Percentiles rank a stretch among this genome's conserved stretches.
These are phyloP conservation scores for Bombus consobrinus DNA, from an alignment of 1,140 invertebrate genomes.

Conservation along the genomic window DNA sequence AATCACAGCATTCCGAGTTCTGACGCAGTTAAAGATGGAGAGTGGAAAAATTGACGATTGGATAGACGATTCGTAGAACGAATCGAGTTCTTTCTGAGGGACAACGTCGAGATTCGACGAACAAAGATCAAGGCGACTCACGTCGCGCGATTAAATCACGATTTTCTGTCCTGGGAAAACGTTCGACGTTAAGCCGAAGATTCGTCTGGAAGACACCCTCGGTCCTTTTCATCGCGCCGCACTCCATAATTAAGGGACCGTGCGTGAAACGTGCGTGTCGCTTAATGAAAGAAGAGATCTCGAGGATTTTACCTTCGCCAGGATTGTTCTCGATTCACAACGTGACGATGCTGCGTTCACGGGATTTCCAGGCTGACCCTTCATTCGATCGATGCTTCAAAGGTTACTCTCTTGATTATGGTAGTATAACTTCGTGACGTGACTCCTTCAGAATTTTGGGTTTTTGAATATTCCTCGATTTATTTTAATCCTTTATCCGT, in stretches of 20 bases:
- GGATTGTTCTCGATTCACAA: conserved; percentile 46
- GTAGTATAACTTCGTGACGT: too few relatives aligned
- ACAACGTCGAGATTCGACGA: background rate
- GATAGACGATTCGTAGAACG: background rate
- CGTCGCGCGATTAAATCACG: conserved; percentile 6
- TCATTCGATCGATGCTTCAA: background rate
- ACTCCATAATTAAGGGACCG: conserved; percentile 53
- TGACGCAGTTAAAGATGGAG: background rate
- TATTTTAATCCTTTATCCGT: background rate
- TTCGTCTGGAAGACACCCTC: background rate
- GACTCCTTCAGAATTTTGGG: too few relatives aligned
- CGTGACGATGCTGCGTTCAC: conserved; percentile 30
- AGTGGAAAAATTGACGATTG: too few relatives aligned
- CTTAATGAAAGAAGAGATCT: conserved; percentile 56
- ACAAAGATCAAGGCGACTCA: background rate
- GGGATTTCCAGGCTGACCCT: background rate
- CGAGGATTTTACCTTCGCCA: conserved; percentile 38
- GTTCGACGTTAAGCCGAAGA: background rate
- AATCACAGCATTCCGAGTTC: too few relatives aligned
- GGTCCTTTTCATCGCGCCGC: conserved; percentile 22
- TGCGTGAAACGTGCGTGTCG: conserved; percentile 61
- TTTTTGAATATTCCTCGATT: background rate
- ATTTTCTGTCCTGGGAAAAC: conserved; percentile 25
- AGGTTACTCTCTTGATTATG: background rate
- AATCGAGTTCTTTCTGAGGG: background rate